Base-by-base conservation (phyloP, 2,888 invertebrate species). In the Amitus sp. region DNA sequence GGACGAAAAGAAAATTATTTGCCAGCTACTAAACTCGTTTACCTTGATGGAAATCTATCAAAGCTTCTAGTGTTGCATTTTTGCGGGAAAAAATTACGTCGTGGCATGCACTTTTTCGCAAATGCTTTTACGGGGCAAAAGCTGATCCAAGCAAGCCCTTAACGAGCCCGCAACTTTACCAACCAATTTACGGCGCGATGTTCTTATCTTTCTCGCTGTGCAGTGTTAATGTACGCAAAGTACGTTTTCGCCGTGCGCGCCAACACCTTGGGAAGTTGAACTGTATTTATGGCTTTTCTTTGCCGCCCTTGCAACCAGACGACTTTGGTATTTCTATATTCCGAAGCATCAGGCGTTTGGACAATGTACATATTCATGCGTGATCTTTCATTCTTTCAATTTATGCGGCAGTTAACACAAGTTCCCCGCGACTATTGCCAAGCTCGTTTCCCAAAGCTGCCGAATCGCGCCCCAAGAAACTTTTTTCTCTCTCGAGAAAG, bases 81-180 rank as follows among this genome's bases (percentile, higher is more conserved):
- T 23, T 23, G 7, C 7, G 7, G 23, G 23, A 23, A 23, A 23
- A 5, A 23, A 23, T 23, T 23, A 3, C 7, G 3, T 23, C 7
- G 7, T 23, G 7, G 23, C 23, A 23, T n/a, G n/a, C 23, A 23
- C 7, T 23, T 23, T 23, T 5, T 23, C 23, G 7, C 23, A 61
- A 61, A 56, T 52, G 61, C 43, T 56, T 56, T 52, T 56, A 42
- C 56, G 63, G 52, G 52, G 49, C 46, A 53, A 52, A 43, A 57
- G 52, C 64, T 60, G 57, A 64, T 64, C 60, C 57, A 56, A 64
- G 57, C 64, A 57, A 54, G 45, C 64, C 57, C 60, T 60, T 60
- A 64, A 64, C 56, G 56, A 56, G 33, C 30, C 43, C 47, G 28
- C 50, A 63, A 52, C 52, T 53, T 50, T 33, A 15, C 37, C 9